These are phyloP conservation scores for Apamea epomidion DNA, from an alignment of 2,888 invertebrate genomes.

Conservation along the genomic window DNA sequence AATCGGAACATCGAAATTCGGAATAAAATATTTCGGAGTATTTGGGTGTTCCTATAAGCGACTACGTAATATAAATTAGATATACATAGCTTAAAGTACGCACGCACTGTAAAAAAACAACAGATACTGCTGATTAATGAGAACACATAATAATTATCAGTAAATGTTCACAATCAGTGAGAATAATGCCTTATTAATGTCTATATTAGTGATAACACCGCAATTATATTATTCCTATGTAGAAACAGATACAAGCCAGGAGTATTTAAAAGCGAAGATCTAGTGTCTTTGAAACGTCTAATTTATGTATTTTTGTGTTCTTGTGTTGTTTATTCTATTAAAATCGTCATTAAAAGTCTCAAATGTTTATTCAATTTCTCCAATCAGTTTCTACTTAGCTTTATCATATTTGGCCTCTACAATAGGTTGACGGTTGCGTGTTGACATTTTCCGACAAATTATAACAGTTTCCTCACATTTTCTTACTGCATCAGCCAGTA, in stretches of 20 bases:
- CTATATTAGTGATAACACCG: background rate
- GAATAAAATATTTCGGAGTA: no score
- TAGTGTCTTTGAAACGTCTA: background rate
- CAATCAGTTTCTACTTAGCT: background rate
- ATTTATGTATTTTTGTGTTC: background rate
- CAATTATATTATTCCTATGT: background rate
- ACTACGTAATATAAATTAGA: background rate
- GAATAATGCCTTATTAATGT: background rate
- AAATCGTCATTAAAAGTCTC: background rate
- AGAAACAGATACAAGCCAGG: background rate
- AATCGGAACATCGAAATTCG: no score
- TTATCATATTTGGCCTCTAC: background rate
- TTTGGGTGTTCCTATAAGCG: no score
- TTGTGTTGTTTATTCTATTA: background rate
- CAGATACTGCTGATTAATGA: background rate
- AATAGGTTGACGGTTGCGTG: no score
- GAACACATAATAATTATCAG: background rate
- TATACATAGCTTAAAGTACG: background rate
- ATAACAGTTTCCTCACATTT: background rate
- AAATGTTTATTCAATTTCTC: background rate
- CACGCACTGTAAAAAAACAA: background rate
- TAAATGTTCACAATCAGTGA: background rate
- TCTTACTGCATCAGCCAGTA: background rate
- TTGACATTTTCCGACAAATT: background rate
- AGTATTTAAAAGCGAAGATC: background rate